phyloP scores from a whole-genome alignment of 2,888 invertebrate genomes.

The Ectemnius continuus region DNA sequence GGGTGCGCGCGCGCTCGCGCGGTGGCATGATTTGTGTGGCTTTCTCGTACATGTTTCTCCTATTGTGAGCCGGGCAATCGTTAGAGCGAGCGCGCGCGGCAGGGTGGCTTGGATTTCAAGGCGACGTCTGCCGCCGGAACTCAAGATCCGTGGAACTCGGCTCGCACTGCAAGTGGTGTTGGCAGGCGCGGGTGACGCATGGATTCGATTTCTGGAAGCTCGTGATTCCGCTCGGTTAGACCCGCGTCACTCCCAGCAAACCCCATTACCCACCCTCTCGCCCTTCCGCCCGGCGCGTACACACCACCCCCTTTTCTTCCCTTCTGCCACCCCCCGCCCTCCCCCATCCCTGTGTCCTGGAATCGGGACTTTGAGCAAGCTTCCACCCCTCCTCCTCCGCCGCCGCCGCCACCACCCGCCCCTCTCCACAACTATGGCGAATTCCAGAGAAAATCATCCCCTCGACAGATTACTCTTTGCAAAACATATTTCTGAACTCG shows the following conservation, averaged over 20 bases:
- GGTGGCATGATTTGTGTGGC: no score
- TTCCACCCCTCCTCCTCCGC: conserved; percentile 29
- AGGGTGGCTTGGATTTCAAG: conserved; percentile 51
- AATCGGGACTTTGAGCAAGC: conserved; percentile 53
- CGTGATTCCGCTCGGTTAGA: conserved; percentile 78
- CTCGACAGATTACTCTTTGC: neutral
- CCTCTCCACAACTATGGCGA: neutral
- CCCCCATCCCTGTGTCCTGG: conserved; percentile 51
- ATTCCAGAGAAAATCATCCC: neutral
- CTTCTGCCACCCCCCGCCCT: conserved; percentile 31
- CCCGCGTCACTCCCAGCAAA: conserved; percentile 78
- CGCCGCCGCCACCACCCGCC: neutral
- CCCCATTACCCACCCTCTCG: conserved; percentile 72
- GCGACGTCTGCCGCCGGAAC: conserved; percentile 57
- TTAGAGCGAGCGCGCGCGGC: conserved; percentile 33
- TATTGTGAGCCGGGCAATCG: conserved; percentile 36
- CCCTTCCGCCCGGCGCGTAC: conserved; percentile 17
- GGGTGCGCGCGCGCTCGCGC: no score
- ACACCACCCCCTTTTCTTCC: conserved; percentile 52
- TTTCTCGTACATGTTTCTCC: conserved; percentile 3
- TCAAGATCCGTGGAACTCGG: conserved; percentile 68
- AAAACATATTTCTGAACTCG: conserved; percentile 47
- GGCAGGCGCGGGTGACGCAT: conserved; percentile 78
- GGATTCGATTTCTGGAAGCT: conserved; percentile 78
- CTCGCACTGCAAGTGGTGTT: conserved; percentile 75